phyloP scores from a whole-genome alignment of 2,113 vertebrate genomes.

The Triplophysa dalaica region DNA sequence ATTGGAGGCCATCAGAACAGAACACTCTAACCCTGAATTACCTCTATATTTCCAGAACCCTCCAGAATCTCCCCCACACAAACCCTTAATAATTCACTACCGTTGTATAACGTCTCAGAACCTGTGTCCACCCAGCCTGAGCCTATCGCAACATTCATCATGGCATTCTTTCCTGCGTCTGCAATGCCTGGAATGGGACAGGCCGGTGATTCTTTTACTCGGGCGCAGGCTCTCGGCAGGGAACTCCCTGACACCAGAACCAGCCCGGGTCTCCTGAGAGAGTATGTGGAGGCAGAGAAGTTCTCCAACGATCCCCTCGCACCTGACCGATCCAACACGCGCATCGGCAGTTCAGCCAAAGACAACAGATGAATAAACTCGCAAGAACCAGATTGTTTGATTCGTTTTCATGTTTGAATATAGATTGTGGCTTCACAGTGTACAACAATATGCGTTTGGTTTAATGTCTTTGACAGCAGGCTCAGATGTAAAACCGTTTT shows the following conservation, averaged over 20 bases:
- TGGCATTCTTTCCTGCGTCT: slow-evolving; percentile 56
- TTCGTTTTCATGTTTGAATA: too few relatives aligned
- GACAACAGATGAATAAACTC: not conserved
- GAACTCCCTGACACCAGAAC: slow-evolving; percentile 51
- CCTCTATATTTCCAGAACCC: not conserved
- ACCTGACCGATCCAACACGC: slow-evolving; percentile 14
- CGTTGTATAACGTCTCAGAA: slow-evolving; percentile 10
- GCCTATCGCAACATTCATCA: slow-evolving; percentile 57
- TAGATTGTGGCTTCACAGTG: not conserved
- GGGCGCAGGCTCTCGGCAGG: slow-evolving; percentile 20
- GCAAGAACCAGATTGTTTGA: not conserved
- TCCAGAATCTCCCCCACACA: not conserved
- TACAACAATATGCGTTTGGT: not conserved
- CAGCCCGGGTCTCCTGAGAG: not conserved
- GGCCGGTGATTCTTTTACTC: slow-evolving; percentile 50
- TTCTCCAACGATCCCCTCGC: not conserved
- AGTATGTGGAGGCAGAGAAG: slow-evolving; percentile 1
- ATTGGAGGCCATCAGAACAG: not conserved
- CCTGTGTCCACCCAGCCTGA: slow-evolving; percentile 52
- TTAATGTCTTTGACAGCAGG: not conserved
- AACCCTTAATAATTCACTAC: not conserved
- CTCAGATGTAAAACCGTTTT: slow-evolving; percentile 33
- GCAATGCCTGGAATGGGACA: slow-evolving; percentile 50
- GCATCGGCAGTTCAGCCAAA: not conserved
- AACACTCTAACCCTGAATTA: not conserved